Conservation (phyloP, 2,113 vertebrate genomes). For the Megaceryle torquata region DNA sequence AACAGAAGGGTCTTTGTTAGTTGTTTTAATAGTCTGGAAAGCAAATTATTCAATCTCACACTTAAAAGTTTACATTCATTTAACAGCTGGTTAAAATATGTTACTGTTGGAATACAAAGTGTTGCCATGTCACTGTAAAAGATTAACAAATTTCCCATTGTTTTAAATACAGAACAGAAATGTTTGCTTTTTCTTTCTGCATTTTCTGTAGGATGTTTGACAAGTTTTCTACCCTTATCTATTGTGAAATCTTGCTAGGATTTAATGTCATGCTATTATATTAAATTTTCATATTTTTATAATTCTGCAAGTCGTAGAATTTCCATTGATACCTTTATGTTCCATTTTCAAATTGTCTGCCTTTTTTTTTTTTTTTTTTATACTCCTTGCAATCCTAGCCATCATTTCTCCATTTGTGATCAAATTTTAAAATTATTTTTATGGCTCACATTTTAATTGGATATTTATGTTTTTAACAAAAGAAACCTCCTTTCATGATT, state of each 20-base stretch:
- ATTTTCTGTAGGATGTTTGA: neutral
- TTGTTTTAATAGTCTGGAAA: neutral
- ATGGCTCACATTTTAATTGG: neutral
- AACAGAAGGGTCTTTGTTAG: neutral
- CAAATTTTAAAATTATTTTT: neutral
- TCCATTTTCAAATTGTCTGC: neutral
- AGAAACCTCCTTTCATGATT: neutral
- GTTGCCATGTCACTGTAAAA: neutral
- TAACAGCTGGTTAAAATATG: neutral
- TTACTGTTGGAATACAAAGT: neutral
- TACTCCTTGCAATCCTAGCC: neutral
- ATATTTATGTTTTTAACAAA: neutral
- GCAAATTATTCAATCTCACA: neutral
- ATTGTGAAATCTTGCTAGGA: neutral
- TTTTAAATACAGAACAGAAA: neutral
- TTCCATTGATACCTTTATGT: neutral
- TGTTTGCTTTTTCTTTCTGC: neutral
- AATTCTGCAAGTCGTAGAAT: neutral
- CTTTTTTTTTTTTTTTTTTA: neutral
- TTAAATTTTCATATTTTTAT: neutral
- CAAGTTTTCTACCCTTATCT: neutral
- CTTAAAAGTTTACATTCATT: neutral
- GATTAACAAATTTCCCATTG: neutral
- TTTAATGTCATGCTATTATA: neutral
- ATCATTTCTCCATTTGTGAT: neutral